phyloP scores from a whole-genome alignment of 2,888 invertebrate species.

The Dasypolia templi region DNA sequence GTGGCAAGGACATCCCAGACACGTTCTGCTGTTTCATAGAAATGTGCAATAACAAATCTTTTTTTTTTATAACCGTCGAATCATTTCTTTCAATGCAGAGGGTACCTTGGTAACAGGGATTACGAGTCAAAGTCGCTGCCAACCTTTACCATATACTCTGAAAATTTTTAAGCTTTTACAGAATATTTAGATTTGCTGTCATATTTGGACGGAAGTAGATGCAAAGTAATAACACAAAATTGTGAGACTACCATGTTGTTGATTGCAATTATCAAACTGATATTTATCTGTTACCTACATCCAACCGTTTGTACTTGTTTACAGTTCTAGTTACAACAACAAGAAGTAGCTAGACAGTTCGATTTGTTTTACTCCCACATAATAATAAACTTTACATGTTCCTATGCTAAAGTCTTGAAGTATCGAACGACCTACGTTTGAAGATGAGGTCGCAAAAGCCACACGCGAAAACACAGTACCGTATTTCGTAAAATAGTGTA shows the following conservation, averaged over 20 bases:
- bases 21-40: no score
- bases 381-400: no score
- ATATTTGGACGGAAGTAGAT: background rate
- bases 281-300: background rate
- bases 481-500: constrained; percentile 38
- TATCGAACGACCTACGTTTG: background rate
- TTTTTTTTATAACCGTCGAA: no score
- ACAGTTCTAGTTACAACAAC: background rate
- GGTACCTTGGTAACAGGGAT: no score
- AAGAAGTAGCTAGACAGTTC: background rate
- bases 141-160: no score
- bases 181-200: background rate
- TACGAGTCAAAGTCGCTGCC: no score
- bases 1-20: no score
- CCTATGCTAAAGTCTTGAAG: background rate
- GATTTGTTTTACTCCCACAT: background rate
- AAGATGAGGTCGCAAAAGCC: constrained; percentile 10
- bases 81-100: no score
- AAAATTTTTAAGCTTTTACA: no score
- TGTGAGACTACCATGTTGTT: background rate
- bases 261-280: background rate
- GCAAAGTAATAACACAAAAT: background rate
- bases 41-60: no score
- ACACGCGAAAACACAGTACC: constrained; percentile 18
- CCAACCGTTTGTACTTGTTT: background rate